These are phyloP conservation scores for Liopterus haemorrhoidalis DNA, from an alignment of 2,888 invertebrate genomes.

Conservation along the genomic window DNA sequence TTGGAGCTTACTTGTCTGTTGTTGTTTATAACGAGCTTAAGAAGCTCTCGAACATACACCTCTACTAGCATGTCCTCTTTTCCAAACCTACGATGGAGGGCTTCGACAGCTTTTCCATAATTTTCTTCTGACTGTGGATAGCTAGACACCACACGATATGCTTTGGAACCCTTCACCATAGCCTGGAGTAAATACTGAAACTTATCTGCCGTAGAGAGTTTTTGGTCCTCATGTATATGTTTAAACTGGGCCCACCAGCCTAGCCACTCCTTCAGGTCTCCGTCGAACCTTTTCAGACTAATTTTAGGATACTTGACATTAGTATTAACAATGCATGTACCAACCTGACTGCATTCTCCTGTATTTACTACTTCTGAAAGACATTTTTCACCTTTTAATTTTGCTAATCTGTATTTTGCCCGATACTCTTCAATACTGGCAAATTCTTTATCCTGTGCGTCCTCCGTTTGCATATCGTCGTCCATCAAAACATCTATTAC, in stretches of 20 bases:
- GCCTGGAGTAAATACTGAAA: constrained; percentile 2
- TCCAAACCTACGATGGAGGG: neutral
- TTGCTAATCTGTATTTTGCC: too few species aligned
- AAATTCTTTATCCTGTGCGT: too few species aligned
- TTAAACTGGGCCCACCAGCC: neutral
- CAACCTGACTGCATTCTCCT: too few species aligned
- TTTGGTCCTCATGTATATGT: neutral
- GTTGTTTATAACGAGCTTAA: too few species aligned
- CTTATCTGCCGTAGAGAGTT: neutral
- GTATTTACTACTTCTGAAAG: too few species aligned
- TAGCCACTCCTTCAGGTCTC: constrained; percentile 1
- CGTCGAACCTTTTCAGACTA: neutral
- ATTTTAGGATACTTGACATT: neutral
- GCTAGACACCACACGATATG: neutral
- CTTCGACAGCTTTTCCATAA: neutral
- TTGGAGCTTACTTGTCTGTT: neutral
- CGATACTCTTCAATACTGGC: too few species aligned
- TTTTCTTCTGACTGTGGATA: neutral
- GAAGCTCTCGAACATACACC: too few species aligned
- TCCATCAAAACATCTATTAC: too few species aligned
- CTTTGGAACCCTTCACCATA: neutral
- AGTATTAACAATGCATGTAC: too few species aligned
- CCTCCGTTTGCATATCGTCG: too few species aligned
- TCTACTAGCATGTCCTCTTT: constrained; percentile 2
- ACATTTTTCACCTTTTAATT: too few species aligned